Evolutionary conservation across 2,113 vertebrate genomes (phyloP).

Genomic region (Pyrgilauda ruficollis): DNA sequence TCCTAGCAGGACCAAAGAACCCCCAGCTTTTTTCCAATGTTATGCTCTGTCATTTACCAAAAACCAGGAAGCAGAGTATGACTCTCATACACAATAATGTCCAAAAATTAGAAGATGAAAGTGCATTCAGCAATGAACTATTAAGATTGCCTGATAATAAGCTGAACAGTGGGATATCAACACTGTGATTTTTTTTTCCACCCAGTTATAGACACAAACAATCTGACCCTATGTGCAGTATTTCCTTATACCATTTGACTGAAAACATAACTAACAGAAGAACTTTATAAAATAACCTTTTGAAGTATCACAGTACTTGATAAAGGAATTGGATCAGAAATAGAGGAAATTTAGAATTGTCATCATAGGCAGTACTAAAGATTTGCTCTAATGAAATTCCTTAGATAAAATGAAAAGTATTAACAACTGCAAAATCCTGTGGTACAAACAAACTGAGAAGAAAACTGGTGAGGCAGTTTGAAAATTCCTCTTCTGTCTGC

Average conservation of each 20-base stretch:
- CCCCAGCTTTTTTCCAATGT: not conserved
- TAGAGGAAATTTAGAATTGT: not conserved
- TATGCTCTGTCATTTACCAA: not conserved
- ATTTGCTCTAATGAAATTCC: not conserved
- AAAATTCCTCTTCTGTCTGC: not conserved
- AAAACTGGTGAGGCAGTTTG: not conserved
- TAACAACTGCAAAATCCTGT: not conserved
- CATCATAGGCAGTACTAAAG: not conserved
- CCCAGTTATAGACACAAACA: not conserved
- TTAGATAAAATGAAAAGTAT: not conserved
- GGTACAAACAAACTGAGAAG: not conserved
- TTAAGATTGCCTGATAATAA: not conserved
- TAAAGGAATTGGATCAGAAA: not conserved
- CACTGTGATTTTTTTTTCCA: not conserved
- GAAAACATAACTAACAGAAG: not conserved
- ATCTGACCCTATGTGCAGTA: not conserved
- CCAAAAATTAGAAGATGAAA: not conserved
- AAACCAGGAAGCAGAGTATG: not conserved
- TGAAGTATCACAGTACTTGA: not conserved
- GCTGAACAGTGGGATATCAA: not conserved
- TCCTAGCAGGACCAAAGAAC: not conserved
- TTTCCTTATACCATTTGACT: not conserved
- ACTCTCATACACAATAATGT: not conserved
- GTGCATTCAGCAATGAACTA: not conserved
- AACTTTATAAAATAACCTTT: not conserved